A percentile compares a stretch with the other conserved stretches of the same genome.
Conservation (phyloP, 1,140 invertebrate genomes). For the Sycophaga agraensis region DNA sequence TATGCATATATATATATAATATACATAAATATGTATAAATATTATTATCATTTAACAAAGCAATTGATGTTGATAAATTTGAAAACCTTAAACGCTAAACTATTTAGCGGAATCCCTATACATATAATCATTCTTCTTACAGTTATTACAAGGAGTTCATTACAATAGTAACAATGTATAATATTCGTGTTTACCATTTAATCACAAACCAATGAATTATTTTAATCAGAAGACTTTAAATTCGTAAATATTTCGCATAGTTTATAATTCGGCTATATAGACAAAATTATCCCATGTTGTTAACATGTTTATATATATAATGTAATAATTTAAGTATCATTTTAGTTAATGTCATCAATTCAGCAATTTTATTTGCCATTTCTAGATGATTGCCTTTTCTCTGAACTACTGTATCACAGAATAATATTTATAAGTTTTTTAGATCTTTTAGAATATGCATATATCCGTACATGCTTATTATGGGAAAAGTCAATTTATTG, state of each 20-base stretch:
- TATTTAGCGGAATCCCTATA: constrained; percentile 9
- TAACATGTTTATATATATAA: not conserved
- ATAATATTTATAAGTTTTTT: constrained; percentile 12
- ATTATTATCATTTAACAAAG: constrained; percentile 26
- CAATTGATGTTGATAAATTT: constrained; percentile 11
- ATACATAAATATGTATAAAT: constrained; percentile 25
- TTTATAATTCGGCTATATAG: constrained; percentile 7
- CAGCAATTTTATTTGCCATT: not conserved
- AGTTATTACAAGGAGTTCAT: not conserved
- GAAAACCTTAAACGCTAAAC: constrained; percentile 1
- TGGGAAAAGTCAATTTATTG: constrained; percentile 10
- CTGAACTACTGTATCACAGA: constrained; percentile 29
- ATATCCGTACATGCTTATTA: no score
- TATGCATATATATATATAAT: constrained; percentile 6
- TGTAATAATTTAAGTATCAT: not conserved
- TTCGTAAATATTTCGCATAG: constrained; percentile 6
- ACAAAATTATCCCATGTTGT: not conserved
- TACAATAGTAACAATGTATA: constrained; percentile 16
- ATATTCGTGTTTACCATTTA: not conserved
- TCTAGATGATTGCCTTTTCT: constrained; percentile 5
- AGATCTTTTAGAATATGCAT: not conserved
- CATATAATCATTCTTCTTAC: constrained; percentile 4
- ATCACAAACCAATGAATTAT: not conserved
- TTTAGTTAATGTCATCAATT: not conserved
- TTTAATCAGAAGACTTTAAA: not conserved